These are phyloP conservation scores for Cephonodes hylas DNA, from an alignment of 2,888 invertebrate species.

Conservation along the genomic window DNA sequence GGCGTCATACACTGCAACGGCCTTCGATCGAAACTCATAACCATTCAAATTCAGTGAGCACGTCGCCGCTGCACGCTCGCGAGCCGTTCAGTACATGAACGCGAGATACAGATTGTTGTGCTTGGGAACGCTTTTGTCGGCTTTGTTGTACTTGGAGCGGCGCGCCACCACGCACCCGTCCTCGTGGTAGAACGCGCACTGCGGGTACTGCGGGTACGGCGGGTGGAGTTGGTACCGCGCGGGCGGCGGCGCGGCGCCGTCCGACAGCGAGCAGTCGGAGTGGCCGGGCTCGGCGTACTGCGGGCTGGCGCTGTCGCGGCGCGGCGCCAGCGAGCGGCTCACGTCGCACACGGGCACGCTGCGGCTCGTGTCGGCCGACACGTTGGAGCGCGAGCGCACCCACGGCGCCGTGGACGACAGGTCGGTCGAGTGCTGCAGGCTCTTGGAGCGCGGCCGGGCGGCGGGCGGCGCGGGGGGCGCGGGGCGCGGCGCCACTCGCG, in stretches of 20 bases:
- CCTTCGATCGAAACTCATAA: slow-evolving; percentile 76
- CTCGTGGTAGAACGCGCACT: slow-evolving; percentile 65
- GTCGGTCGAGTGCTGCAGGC: slow-evolving; percentile 62
- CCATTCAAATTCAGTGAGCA: slow-evolving; percentile 46
- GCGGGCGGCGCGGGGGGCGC: slow-evolving; percentile 66
- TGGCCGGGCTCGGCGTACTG: slow-evolving; percentile 68
- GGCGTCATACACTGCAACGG: slow-evolving; percentile 72
- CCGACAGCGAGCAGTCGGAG: slow-evolving; percentile 60
- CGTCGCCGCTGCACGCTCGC: slow-evolving; percentile 37
- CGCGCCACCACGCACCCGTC: slow-evolving; percentile 52
- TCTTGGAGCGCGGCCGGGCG: slow-evolving; percentile 54
- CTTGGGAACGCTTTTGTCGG: slow-evolving; percentile 54
- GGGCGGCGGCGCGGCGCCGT: slow-evolving; percentile 65
- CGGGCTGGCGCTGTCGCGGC: slow-evolving; percentile 57
- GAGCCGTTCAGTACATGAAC: slow-evolving; percentile 75
- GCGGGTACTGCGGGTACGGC: slow-evolving; percentile 67
- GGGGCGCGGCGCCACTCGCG: slow-evolving; percentile 24
- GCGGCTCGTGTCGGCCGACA: slow-evolving; percentile 71
- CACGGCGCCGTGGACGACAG: slow-evolving; percentile 64
- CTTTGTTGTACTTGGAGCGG: slow-evolving; percentile 50
- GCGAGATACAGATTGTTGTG: slow-evolving; percentile 75
- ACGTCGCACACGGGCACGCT: slow-evolving; percentile 73
- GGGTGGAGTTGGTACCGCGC: slow-evolving; percentile 40
- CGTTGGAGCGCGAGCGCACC: slow-evolving; percentile 64
- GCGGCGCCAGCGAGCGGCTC: slow-evolving; percentile 59